phyloP scores from a whole-genome alignment of 92 coral and sea anemone species.

The Umimayanthus chanpuru region DNA sequence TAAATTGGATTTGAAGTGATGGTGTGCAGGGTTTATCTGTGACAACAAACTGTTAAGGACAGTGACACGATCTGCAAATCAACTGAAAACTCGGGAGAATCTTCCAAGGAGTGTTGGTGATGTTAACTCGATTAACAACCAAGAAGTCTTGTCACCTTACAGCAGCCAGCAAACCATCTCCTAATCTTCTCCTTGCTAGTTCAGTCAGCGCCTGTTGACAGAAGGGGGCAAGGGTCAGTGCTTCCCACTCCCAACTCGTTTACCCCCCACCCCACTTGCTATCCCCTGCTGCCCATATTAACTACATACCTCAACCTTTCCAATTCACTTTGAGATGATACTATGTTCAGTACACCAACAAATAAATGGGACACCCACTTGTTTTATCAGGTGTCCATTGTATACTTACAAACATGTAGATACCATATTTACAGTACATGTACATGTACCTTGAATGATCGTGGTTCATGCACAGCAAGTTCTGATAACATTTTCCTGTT shows the following conservation, averaged over 20 bases:
- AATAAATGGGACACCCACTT: too few relatives aligned
- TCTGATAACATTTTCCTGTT: slow-evolving; percentile 97
- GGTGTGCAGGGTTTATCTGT: not conserved
- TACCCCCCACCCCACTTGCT: too few relatives aligned
- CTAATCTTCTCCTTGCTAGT: slow-evolving; percentile 77
- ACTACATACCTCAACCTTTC: not conserved
- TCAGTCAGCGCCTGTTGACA: slow-evolving; percentile 76
- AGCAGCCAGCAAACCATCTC: slow-evolving; percentile 93
- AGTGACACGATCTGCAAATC: not conserved
- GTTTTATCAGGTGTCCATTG: too few relatives aligned
- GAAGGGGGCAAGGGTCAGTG: not conserved
- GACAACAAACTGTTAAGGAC: not conserved
- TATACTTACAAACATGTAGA: too few relatives aligned
- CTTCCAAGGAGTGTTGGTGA: too few relatives aligned
- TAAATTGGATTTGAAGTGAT: not conserved
- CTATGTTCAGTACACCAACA: too few relatives aligned
- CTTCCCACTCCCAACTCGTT: too few relatives aligned
- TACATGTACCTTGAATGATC: slow-evolving; percentile 85
- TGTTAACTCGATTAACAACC: too few relatives aligned
- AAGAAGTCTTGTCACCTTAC: slow-evolving; percentile 48
- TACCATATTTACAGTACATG: not conserved
- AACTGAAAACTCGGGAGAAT: not conserved
- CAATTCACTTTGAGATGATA: too few relatives aligned
- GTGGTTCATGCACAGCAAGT: slow-evolving; percentile 95
- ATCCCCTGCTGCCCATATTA: too few relatives aligned